phyloP scores from a whole-genome alignment of 2,888 invertebrate species.

The Boloria euphrosyne region DNA sequence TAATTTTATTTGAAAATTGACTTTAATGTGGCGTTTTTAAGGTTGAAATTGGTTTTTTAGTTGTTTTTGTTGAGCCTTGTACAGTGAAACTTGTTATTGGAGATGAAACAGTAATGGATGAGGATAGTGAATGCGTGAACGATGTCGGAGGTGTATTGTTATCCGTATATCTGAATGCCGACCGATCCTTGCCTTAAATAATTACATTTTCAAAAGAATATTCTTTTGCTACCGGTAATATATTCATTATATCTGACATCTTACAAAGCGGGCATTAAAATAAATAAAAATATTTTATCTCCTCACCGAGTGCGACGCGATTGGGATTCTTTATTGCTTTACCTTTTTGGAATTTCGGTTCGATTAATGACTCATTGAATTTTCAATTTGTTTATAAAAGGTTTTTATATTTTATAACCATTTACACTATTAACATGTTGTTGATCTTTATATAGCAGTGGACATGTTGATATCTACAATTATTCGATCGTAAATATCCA shows the following conservation, averaged over 20 bases:
- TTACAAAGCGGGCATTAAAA: conserved; percentile 72
- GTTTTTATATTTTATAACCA: conserved; percentile 48
- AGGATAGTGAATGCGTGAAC: conserved; percentile 80
- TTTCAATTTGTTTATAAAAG: conserved; percentile 62
- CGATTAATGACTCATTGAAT: conserved; percentile 53
- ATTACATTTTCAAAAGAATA: conserved; percentile 78
- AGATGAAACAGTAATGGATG: conserved; percentile 82
- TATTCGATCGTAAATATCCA: conserved; percentile 26
- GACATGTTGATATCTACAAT: conserved; percentile 22
- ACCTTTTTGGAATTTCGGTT: conserved; percentile 58
- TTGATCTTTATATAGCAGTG: conserved; percentile 54
- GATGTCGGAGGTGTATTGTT: conserved; percentile 80
- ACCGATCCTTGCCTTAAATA: conserved; percentile 78
- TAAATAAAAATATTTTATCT: conserved; percentile 71
- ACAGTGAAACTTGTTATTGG: conserved; percentile 76
- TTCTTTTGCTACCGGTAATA: conserved; percentile 78
- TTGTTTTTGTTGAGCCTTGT: conserved; percentile 52
- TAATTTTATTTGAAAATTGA: conserved; percentile 51
- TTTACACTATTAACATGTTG: conserved; percentile 49
- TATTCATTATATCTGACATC: conserved; percentile 79
- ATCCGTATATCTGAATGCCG: conserved; percentile 80
- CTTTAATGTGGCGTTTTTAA: conserved; percentile 54
- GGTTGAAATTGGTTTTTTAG: conserved; percentile 51
- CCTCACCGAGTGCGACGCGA: conserved; percentile 56
- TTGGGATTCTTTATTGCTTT: conserved; percentile 54